Conservation (phyloP, 2,888 invertebrate genomes). For the Caradrina kadenii region DNA sequence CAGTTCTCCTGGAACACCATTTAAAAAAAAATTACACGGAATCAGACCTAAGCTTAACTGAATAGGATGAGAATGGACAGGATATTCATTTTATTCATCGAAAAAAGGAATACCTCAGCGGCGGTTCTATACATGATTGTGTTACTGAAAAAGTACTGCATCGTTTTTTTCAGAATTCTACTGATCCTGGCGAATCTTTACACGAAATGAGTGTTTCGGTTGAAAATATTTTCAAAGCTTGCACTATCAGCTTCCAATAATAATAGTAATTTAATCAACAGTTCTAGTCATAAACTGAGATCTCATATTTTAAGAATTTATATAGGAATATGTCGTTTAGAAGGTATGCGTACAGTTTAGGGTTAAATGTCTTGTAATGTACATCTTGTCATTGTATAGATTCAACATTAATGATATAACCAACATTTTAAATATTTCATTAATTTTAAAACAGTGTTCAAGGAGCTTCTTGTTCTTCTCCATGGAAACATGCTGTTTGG, state of each 20-base stretch:
- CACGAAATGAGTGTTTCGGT: slow-evolving; percentile 20
- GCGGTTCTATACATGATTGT: background rate
- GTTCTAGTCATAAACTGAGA: background rate
- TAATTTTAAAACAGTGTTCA: too few relatives aligned
- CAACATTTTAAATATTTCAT: too few relatives aligned
- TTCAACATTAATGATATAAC: too few relatives aligned
- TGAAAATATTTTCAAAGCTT: background rate
- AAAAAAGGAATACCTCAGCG: background rate
- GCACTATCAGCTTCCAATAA: slow-evolving; percentile 1
- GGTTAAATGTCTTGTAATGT: background rate
- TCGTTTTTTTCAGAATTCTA: slow-evolving; percentile 22
- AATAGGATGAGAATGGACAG: too few relatives aligned
- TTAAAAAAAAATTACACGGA: background rate
- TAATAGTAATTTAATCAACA: slow-evolving; percentile 10
- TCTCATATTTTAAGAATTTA: background rate
- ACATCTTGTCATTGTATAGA: too few relatives aligned
- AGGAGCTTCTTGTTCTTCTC: too few relatives aligned
- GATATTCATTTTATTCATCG: background rate
- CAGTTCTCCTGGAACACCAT: rapidly evolving
- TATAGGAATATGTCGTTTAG: background rate
- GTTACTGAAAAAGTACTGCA: background rate
- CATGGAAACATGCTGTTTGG: too few relatives aligned
- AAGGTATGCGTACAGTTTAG: background rate
- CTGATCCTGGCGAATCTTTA: slow-evolving; percentile 28
- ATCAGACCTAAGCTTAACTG: background rate